These are phyloP conservation scores for Apamea sordens DNA, from an alignment of 2,888 invertebrate genomes.

Conservation along the genomic window DNA sequence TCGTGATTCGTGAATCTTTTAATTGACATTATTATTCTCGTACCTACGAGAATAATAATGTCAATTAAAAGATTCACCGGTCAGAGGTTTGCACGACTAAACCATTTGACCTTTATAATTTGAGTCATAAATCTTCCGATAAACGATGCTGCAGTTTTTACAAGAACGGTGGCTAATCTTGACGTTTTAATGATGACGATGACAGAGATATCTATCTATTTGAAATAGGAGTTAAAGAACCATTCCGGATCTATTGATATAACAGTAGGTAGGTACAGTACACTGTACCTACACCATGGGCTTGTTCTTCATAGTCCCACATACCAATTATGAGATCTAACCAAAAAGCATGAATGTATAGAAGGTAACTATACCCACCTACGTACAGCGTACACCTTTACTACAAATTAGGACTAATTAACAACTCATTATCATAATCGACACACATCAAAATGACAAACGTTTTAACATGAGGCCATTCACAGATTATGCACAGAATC, in stretches of 20 bases:
- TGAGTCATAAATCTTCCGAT: background rate
- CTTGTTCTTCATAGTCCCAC: constrained; percentile 2
- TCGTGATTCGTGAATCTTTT: no score
- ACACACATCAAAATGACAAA: constrained; percentile 12
- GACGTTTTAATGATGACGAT: background rate
- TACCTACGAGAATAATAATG: constrained; percentile 1
- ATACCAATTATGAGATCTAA: background rate
- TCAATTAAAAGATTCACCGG: constrained; percentile 7
- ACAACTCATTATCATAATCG: background rate
- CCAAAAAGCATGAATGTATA: background rate
- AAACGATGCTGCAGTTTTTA: background rate
- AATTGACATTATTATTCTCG: no score
- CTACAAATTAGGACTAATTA: background rate
- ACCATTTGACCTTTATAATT: constrained; percentile 15
- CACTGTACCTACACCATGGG: background rate
- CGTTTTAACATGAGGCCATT: background rate
- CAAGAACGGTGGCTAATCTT: background rate
- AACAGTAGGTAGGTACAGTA: background rate
- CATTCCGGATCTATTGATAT: background rate
- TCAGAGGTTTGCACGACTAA: background rate
- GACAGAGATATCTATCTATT: background rate
- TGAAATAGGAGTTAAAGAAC: background rate
- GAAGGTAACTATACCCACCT: background rate
- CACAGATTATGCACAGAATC: background rate
- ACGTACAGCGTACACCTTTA: constrained; percentile 1